A percentile compares a stretch with the other conserved stretches of the same genome.
phyloP scores from a whole-genome alignment of 2,797 vertebrate genomes.

The Euphonia xanthogaster region DNA sequence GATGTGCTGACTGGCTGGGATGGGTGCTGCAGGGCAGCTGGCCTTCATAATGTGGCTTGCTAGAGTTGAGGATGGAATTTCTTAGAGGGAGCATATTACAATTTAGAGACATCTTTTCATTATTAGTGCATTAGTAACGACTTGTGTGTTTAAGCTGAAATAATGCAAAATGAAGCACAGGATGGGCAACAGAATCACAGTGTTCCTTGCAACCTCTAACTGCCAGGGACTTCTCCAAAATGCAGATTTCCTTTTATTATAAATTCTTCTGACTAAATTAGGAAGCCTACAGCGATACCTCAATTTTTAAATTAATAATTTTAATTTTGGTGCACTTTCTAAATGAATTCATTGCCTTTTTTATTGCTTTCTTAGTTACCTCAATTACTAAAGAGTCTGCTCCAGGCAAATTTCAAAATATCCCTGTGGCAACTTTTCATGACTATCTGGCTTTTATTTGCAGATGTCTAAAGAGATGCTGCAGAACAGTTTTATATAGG shows the following conservation, averaged over 20 bases:
- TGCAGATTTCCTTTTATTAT: not conserved
- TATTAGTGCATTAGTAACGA: not conserved
- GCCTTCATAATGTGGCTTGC: not conserved
- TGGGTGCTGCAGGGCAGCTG: not conserved
- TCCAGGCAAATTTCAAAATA: conserved; percentile 21
- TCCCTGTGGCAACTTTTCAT: not conserved
- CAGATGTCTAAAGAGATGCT: not conserved
- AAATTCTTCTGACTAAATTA: not conserved
- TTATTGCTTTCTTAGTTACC: not conserved
- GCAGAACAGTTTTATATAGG: not conserved
- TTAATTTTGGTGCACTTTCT: not conserved
- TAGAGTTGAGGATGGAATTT: not conserved
- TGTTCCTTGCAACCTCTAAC: not conserved
- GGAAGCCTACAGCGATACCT: not conserved
- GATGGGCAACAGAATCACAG: not conserved
- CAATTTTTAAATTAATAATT: not conserved
- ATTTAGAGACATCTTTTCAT: not conserved
- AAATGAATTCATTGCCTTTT: not conserved
- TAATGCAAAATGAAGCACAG: not conserved
- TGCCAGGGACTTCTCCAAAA: not conserved
- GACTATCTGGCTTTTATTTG: not conserved
- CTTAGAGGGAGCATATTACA: not conserved
- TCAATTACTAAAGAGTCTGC: not conserved
- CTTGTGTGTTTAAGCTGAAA: not conserved
- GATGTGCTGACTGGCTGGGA: not conserved